Evolutionary conservation across 2,888 invertebrate species (phyloP).

Genomic region (Harpagoxenus sublaevis): DNA sequence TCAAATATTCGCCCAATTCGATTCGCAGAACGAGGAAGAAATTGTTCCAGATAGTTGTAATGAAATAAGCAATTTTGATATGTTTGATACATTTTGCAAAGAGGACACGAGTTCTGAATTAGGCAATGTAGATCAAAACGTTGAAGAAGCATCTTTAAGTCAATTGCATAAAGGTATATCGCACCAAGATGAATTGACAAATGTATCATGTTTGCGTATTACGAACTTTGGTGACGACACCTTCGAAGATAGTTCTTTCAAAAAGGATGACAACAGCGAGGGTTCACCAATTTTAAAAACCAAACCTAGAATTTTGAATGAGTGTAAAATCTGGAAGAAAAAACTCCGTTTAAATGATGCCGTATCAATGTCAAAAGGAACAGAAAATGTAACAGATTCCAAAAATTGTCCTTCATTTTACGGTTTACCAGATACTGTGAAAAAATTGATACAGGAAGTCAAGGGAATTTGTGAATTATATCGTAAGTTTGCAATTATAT

Average conservation of each 20-base stretch:
- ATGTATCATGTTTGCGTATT: conserved; percentile 7
- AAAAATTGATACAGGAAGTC: conserved; percentile 90
- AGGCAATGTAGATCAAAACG: background rate
- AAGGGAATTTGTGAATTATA: conserved; percentile 85
- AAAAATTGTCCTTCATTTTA: conserved; percentile 88
- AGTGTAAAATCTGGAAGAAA: conserved; percentile 54
- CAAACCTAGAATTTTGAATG: background rate
- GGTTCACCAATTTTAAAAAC: conserved; percentile 36
- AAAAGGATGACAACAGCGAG: background rate
- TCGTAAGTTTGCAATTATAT: conserved; percentile 63
- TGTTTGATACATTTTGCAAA: conserved; percentile 33
- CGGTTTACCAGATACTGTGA: conserved; percentile 92
- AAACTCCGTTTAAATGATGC: conserved; percentile 2
- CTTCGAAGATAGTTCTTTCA: background rate
- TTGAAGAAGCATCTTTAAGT: background rate
- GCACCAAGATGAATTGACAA: background rate
- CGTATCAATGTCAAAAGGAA: background rate
- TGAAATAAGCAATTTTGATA: conserved; percentile 15
- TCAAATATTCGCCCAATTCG: conserved; percentile 59
- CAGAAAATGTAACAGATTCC: background rate
- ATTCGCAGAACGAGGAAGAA: conserved; percentile 21
- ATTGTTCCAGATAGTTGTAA: background rate
- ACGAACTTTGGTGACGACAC: conserved; percentile 13
- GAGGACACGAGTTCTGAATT: background rate
- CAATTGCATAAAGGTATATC: background rate